Evolutionary conservation across 2,113 vertebrate species (phyloP).

Genomic region (Aleadryas rufinucha): DNA sequence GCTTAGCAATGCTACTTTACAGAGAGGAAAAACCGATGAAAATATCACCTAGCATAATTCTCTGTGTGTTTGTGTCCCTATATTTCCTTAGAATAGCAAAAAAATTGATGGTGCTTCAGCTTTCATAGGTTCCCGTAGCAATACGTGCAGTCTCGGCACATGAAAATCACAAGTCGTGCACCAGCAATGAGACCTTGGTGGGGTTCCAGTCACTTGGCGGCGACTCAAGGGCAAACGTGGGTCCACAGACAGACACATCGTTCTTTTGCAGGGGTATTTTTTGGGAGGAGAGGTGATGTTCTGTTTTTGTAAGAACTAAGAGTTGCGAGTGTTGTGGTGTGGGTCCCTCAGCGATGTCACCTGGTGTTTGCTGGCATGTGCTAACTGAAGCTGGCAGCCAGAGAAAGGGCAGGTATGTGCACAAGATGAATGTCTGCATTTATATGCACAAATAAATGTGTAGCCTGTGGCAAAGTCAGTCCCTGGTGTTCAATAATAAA

Average conservation of each 20-base stretch:
- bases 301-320: background rate
- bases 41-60: background rate
- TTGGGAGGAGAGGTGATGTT: background rate
- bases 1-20: background rate
- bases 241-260: background rate
- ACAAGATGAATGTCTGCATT: background rate
- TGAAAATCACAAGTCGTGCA: background rate
- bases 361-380: background rate
- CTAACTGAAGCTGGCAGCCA: background rate
- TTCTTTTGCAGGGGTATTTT: background rate
- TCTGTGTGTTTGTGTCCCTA: background rate
- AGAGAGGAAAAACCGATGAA: background rate
- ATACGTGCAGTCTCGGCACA: background rate
- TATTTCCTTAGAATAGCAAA: background rate
- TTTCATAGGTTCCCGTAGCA: background rate
- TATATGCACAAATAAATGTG: background rate
- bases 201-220: background rate
- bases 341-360: background rate
- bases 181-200: background rate
- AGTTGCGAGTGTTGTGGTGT: background rate
- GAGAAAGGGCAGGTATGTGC: background rate
- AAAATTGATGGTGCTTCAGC: background rate
- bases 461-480: slow-evolving; percentile 47
- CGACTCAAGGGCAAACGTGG: background rate
- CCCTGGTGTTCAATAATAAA: background rate